Conservation (phyloP, 1,140 invertebrate species). For the Zaprionus tsacasi region DNA sequence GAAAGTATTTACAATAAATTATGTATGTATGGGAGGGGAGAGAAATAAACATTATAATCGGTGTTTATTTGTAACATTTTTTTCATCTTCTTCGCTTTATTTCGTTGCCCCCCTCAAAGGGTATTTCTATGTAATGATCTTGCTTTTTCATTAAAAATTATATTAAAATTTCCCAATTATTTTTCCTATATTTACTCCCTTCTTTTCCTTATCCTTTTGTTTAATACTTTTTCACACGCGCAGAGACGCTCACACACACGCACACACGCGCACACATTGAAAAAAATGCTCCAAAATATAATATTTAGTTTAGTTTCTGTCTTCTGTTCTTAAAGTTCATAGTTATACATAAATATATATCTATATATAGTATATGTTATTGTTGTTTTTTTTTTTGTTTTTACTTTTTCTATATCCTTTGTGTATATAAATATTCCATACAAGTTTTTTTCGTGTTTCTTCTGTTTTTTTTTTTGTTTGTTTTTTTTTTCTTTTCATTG, state of each 20-base stretch:
- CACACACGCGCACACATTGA: conserved; percentile 60
- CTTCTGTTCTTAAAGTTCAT: conserved; percentile 22
- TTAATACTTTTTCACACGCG: conserved; percentile 45
- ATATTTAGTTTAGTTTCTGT: conserved; percentile 61
- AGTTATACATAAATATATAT: conserved; percentile 42
- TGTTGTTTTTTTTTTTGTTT: conserved; percentile 10
- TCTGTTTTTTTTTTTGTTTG: conserved; percentile 27
- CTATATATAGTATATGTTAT: conserved; percentile 20
- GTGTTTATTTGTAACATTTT: conserved; percentile 5
- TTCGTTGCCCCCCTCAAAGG: background rate
- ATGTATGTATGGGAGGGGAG: background rate
- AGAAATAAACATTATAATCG: conserved; percentile 8
- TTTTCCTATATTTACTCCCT: conserved; percentile 34
- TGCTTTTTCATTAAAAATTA: background rate
- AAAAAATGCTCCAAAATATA: conserved; percentile 80
- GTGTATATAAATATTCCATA: conserved; percentile 56
- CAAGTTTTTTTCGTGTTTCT: conserved; percentile 39
- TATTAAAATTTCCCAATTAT: conserved; percentile 6
- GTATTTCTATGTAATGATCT: background rate
- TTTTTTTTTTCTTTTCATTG: conserved; percentile 14
- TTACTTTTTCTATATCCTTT: conserved; percentile 1
- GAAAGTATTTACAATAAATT: conserved; percentile 35
- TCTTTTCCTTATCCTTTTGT: conserved; percentile 24
- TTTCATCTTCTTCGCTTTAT: background rate
- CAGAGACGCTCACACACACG: conserved; percentile 30